Conservation (phyloP, 2,113 vertebrate genomes). For the Colius striatus region DNA sequence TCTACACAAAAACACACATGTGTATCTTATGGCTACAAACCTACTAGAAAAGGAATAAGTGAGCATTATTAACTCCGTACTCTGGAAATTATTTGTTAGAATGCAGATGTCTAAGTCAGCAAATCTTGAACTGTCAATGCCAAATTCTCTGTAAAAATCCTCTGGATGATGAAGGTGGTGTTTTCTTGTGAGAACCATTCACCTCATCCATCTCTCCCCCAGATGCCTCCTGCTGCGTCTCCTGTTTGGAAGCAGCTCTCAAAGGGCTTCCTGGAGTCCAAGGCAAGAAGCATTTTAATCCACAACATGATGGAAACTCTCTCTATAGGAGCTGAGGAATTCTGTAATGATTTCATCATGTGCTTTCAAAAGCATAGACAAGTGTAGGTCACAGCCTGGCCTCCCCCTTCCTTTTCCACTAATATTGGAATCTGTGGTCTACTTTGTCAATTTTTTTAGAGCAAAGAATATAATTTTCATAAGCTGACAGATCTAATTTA, state of each 20-base stretch:
- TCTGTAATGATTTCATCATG: fast-evolving
- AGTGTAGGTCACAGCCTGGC: neutral
- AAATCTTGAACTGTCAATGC: neutral
- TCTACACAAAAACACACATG: neutral
- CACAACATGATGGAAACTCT: neutral
- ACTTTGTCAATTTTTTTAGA: constrained; percentile 6
- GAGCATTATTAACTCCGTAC: neutral
- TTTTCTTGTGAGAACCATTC: neutral
- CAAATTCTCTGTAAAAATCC: neutral
- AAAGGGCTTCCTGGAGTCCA: neutral
- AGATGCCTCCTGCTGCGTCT: neutral
- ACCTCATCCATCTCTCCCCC: fast-evolving
- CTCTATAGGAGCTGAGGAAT: neutral
- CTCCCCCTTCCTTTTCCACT: neutral
- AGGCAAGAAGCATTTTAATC: neutral
- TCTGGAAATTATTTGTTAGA: neutral
- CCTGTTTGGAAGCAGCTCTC: neutral
- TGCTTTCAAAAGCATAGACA: neutral
- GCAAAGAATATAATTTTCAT: constrained; percentile 52
- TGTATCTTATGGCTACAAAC: neutral
- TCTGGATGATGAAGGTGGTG: neutral
- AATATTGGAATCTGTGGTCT: neutral
- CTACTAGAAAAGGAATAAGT: neutral
- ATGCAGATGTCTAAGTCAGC: neutral
- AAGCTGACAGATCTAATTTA: constrained; percentile 54